Evolutionary conservation across 2,888 invertebrate species (phyloP).

Genomic region (Cecidostiba fungosa): DNA sequence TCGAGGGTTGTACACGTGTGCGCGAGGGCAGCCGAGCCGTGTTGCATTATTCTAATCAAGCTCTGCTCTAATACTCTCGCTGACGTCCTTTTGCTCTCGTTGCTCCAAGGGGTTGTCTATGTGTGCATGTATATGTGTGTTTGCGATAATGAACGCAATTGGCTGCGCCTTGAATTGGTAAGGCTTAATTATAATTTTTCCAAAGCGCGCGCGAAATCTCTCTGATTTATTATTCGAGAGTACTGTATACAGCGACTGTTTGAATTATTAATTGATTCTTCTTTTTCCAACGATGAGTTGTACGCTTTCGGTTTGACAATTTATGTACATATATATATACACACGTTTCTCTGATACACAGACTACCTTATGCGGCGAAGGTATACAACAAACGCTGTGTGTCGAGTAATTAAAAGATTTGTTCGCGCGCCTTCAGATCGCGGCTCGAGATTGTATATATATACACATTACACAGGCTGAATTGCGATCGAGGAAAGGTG

Average conservation of each 20-base stretch:
- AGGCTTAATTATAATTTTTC: conserved; percentile 15
- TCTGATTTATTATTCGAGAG: neutral
- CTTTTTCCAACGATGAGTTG: neutral
- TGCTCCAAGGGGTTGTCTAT: conserved; percentile 68
- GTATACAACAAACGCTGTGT: neutral
- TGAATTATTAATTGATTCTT: conserved; percentile 9
- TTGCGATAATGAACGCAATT: conserved; percentile 74
- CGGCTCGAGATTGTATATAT: neutral
- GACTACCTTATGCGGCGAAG: no score
- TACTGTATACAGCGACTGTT: neutral
- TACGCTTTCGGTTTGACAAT: neutral
- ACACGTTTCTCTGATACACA: neutral
- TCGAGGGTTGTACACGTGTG: conserved; percentile 9
- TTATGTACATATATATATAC: neutral
- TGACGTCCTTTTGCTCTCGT: neutral
- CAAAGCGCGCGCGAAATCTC: neutral
- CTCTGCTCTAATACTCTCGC: conserved; percentile 68
- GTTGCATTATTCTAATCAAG: conserved; percentile 77
- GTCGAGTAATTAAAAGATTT: conserved; percentile 21
- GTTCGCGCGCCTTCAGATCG: neutral
- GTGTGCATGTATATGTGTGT: conserved; percentile 68
- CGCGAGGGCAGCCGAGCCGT: conserved; percentile 65
- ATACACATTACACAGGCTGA: neutral
- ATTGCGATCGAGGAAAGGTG: conserved; percentile 21
- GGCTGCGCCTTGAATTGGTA: conserved; percentile 64